These are phyloP conservation scores for Ataeniobius toweri DNA, from an alignment of 2,797 vertebrate species.

Conservation along the genomic window DNA sequence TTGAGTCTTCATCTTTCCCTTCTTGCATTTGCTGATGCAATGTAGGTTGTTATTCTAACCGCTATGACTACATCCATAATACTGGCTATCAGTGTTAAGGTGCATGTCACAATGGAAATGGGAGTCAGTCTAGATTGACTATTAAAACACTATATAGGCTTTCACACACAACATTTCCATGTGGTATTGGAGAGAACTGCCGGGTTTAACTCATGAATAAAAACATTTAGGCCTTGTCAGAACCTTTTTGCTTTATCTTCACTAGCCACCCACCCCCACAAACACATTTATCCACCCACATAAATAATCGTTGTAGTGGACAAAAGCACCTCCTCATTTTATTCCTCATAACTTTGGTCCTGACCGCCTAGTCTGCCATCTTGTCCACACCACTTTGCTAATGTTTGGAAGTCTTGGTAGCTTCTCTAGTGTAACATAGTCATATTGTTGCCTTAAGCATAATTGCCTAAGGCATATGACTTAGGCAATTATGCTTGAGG, in stretches of 20 bases:
- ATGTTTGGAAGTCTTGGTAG: background rate
- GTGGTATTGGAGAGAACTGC: no score
- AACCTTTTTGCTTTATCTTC: background rate
- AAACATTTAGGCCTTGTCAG: background rate
- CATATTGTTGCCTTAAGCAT: background rate
- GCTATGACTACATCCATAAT: background rate
- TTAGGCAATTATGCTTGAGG: no score
- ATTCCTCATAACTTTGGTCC: background rate
- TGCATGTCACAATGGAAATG: background rate
- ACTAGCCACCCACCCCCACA: background rate
- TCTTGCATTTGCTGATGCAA: background rate
- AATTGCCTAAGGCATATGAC: no score
- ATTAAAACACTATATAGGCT: background rate
- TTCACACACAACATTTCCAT: background rate
- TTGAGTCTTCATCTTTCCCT: background rate
- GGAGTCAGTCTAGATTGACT: background rate
- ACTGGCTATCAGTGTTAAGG: background rate
- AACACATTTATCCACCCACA: background rate
- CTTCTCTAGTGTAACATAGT: background rate
- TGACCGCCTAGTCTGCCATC: background rate
- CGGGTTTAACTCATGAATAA: background rate
- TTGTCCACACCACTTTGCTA: background rate
- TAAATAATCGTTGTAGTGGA: background rate
- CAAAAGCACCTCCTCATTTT: background rate
- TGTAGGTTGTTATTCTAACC: background rate